Conservation (phyloP, 2,113 vertebrate species). For the Colossoma macropomum region DNA sequence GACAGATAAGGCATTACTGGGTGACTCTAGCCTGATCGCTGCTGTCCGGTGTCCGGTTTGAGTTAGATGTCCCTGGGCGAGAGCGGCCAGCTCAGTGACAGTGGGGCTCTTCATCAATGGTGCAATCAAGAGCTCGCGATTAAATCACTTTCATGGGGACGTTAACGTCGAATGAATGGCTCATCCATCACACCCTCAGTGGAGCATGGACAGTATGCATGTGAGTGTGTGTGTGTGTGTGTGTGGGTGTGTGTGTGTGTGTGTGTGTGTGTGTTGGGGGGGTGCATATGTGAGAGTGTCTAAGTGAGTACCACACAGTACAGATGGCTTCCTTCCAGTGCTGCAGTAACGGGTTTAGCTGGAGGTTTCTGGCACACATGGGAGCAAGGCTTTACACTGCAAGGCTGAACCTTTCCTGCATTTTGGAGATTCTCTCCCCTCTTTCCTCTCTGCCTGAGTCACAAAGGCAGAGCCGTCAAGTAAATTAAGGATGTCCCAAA, state of each 20-base stretch:
- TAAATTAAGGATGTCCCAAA: slow-evolving; percentile 15
- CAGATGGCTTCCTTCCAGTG: slow-evolving; percentile 9
- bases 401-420: background rate
- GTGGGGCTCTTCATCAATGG: slow-evolving; percentile 66
- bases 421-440: slow-evolving; percentile 6
- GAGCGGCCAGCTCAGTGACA: slow-evolving; percentile 53
- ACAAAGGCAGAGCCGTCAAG: slow-evolving; percentile 29
- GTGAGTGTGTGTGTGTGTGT: too few relatives aligned
- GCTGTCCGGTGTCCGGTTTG: slow-evolving; percentile 44
- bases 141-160: slow-evolving; percentile 67
- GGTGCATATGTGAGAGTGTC: slow-evolving; percentile 39
- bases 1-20: slow-evolving; percentile 59
- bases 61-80: slow-evolving; percentile 55
- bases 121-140: slow-evolving; percentile 70
- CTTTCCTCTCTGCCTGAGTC: background rate
- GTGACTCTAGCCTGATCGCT: background rate
- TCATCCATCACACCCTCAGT: slow-evolving; percentile 62
- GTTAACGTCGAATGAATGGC: slow-evolving; percentile 54
- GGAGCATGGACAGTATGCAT: slow-evolving; percentile 17
- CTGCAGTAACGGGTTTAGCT: slow-evolving; percentile 10
- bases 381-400: background rate
- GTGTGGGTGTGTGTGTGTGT: too few relatives aligned
- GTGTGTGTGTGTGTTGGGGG: slow-evolving; percentile 20
- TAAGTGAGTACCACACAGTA: slow-evolving; percentile 7
- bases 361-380: background rate